Base-by-base conservation (phyloP, 2,113 vertebrate genomes). In the Menura novaehollandiae region DNA sequence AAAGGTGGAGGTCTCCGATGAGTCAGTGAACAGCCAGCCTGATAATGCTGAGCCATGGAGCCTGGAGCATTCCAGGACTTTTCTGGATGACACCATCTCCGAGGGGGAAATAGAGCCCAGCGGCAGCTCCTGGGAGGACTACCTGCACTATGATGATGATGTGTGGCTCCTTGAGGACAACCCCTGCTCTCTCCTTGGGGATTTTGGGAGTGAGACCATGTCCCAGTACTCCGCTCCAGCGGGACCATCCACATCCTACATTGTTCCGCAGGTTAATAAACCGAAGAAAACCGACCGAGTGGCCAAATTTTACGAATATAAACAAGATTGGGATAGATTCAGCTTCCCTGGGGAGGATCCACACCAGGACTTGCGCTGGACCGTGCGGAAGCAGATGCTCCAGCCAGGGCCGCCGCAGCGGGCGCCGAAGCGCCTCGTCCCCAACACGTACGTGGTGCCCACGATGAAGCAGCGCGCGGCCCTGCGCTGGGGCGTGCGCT, bases 401-500 rank as follows among this genome's bases (percentile, higher is more conserved):
- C 30, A 43, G 56, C 11, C 49, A 1, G 71, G 8, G 56, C 26
- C 13, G 63, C 49, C 56, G 1, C 22, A 12, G 17, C 72, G 3
- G 41, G 8, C 3, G 0, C 56, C 10, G 56, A 69, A 2, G 15
- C 97, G 91, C 13, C 56, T 94, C 1, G 49, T 98, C 35, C 98
- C 98, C 47, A 99, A 99, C 91, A 74, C 77, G 8, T 99, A 99
- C 47, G 15, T 95, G 0, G 98, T 99, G n/a, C 99, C 99, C 32
- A 99, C 99, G 0, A 98, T 98, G 37, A 99, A 99, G 96, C 99
- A 98, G 74, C 97, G 99, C 9, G 98, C 98, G 1, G 97, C 98
- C 8, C 98, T 99, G 23, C 98, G 98, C 75, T 99, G 98, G 98
- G 96, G 97, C 55, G 94, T 99, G 94, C 98, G 99, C 47, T 98